Evolutionary conservation across 2,888 invertebrate species (phyloP), one percentile per base, ranked within the genome.

Genomic region (Epistrophe eligans): DNA sequence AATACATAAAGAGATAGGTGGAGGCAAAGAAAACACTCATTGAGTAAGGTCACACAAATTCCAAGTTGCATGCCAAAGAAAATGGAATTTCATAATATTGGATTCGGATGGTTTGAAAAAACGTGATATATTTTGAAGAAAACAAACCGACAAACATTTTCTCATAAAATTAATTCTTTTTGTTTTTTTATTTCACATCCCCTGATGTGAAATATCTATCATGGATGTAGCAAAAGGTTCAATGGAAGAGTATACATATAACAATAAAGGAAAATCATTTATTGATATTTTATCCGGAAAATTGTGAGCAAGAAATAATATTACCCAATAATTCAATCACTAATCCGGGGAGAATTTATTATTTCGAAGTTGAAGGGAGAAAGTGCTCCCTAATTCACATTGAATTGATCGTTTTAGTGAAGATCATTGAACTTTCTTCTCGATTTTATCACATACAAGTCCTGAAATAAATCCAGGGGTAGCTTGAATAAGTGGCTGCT

Each of bases 41-140:
- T 82, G 85, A 45, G 77, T 81, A 82, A 85, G 85, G 85, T 85
- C 77, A 81, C 77, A 81, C 35, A 81, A 55, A 85, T 81, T 82
- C 82, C 77, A 52, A 60, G 32, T 71, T 28, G 28, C 50, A 38
- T 38, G 50, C 35, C 35, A 43, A 79, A n/a, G 64, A 77, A 70
- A 74, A 81, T 71, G 80, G 82, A 77, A 85, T 81, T 74, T 77
- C 62, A 77, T 40, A 62, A 24, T 43, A 62, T 62, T 24, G 13
- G 40, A 19, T 19, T 19, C 38, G 38, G 40, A 40, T 55, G 58
- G 58, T 35, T 72, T 32, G 32, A 13, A 60, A 77, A 74, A 77
- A 79, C 82, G 84, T 84, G 81, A 85, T 71, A 66, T 84, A 67
- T 80, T 80, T 76, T 45, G 55, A 9, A 79, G 28, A 1, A n/a